Evolutionary conservation across 2,888 invertebrate species (phyloP).

Genomic region (Eustalomyia histrio): DNA sequence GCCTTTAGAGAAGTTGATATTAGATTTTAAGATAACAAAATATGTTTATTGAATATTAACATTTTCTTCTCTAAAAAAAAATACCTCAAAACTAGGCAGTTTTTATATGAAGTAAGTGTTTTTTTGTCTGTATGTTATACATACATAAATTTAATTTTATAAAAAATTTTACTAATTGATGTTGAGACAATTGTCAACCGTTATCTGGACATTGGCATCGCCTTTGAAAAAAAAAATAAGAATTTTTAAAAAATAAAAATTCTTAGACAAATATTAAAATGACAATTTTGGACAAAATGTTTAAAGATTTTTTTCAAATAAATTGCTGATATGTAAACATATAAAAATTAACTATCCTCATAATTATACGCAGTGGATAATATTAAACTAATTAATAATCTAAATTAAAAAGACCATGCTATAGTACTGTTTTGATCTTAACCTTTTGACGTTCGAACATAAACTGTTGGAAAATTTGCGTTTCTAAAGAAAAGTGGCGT

Average conservation of each 20-base stretch:
- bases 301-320: not conserved
- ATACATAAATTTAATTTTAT: slow-evolving; percentile 11
- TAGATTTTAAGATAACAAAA: slow-evolving; percentile 60
- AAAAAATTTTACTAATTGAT: slow-evolving; percentile 60
- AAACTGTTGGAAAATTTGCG: too few species aligned
- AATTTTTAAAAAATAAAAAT: slow-evolving; percentile 7
- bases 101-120: not conserved
- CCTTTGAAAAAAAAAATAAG: not conserved
- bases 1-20: slow-evolving; percentile 43
- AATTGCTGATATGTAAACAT: not conserved
- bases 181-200: slow-evolving; percentile 61
- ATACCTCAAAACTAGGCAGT: not conserved
- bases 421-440: too few species aligned
- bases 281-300: slow-evolving; percentile 27
- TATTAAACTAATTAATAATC: too few species aligned
- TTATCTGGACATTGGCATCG: slow-evolving; percentile 57
- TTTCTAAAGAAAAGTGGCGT: too few species aligned
- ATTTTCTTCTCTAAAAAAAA: slow-evolving; percentile 6
- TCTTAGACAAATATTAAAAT: slow-evolving; percentile 42
- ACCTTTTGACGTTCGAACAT: too few species aligned
- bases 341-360: not conserved
- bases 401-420: too few species aligned
- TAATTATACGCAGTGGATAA: too few species aligned
- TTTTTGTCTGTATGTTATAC: slow-evolving; percentile 6
- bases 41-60: slow-evolving; percentile 63